Evolutionary conservation across 2,797 vertebrate species (phyloP).

Genomic region (Emys orbicularis): DNA sequence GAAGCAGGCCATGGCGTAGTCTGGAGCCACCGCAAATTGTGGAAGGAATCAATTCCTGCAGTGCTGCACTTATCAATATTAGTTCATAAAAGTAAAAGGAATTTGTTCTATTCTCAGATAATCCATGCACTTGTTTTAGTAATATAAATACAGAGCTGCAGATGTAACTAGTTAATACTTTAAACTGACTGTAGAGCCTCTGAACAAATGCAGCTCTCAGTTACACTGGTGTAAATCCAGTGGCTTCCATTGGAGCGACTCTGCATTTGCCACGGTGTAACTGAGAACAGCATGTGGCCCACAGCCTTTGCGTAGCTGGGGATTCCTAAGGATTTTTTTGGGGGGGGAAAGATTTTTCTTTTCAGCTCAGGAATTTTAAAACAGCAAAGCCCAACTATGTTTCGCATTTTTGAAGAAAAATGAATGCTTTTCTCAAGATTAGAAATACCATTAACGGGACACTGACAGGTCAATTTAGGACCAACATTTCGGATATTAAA

Average conservation of each 20-base stretch:
- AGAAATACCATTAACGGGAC: not conserved
- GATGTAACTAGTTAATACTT: slow-evolving; percentile 71
- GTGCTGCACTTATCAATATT: slow-evolving; percentile 79
- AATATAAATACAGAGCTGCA: slow-evolving; percentile 60
- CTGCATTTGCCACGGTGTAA: not conserved
- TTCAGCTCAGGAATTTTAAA: not conserved
- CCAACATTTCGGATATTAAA: not conserved
- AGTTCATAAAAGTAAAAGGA: slow-evolving; percentile 82
- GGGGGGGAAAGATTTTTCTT: not conserved
- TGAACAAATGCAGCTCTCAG: not conserved
- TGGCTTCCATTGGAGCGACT: not conserved
- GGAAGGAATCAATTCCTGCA: slow-evolving; percentile 65
- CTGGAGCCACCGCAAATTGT: slow-evolving; percentile 56
- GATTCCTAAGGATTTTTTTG: slow-evolving; percentile 24
- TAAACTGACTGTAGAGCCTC: slow-evolving; percentile 39
- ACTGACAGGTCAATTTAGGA: not conserved
- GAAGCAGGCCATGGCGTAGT: slow-evolving; percentile 44
- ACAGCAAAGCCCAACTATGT: not conserved
- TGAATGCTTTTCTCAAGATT: not conserved
- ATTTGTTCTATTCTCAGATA: slow-evolving; percentile 73
- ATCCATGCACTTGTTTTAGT: slow-evolving; percentile 70
- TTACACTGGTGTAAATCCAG: not conserved
- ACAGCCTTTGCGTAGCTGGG: not conserved
- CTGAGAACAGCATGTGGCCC: not conserved
- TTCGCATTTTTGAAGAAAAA: slow-evolving; percentile 9